phyloP scores from a whole-genome alignment of 1,140 invertebrate species.

The Caenorhabditis briggsae region DNA sequence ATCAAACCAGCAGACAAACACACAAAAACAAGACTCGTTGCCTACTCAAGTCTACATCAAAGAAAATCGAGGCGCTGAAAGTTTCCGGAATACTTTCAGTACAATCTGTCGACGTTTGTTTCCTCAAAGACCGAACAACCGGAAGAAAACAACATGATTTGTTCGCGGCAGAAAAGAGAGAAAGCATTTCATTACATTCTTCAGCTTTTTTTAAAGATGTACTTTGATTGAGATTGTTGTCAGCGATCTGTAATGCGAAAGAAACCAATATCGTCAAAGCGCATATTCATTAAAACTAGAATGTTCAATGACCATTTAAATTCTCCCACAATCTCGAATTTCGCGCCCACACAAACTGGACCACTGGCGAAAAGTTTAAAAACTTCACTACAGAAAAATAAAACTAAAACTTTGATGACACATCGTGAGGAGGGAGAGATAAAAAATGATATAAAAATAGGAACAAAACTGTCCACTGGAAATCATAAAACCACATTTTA shows the following conservation, averaged over 20 bases:
- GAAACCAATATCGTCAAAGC: not conserved
- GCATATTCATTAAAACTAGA: not conserved
- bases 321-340: slow-evolving; percentile 37
- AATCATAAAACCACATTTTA: not conserved
- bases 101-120: slow-evolving; percentile 3
- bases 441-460: too few species aligned
- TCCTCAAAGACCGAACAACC: not conserved
- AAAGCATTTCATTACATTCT: slow-evolving; percentile 19
- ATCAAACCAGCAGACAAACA: not conserved
- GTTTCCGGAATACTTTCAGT: not conserved
- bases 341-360: slow-evolving; percentile 24
- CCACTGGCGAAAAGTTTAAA: too few species aligned
- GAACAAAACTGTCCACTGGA: not conserved
- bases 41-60: too few species aligned
- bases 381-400: too few species aligned
- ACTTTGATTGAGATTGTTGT: not conserved
- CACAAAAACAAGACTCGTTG: not conserved
- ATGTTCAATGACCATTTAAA: slow-evolving; percentile 22
- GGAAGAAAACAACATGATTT: not conserved
- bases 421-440: too few species aligned
- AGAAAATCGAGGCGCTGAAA: not conserved
- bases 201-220: slow-evolving; percentile 25
- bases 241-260: not conserved
- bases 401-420: too few species aligned
- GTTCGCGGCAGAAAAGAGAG: not conserved